Percentiles rank a stretch among this genome's conserved stretches.
Conservation (phyloP, 1,140 invertebrate genomes). For the Triops longicaudatus region DNA sequence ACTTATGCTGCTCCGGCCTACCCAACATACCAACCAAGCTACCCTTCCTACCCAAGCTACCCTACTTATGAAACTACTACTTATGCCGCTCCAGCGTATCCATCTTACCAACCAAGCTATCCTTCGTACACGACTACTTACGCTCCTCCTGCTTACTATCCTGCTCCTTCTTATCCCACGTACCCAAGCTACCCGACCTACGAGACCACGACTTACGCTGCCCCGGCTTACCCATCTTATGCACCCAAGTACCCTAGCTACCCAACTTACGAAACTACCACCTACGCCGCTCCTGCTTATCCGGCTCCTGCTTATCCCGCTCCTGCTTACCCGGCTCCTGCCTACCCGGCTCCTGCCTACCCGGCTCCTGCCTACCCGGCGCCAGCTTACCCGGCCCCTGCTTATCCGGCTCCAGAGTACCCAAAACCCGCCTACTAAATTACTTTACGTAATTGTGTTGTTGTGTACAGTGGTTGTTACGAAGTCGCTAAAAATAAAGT, state of each 20-base stretch:
- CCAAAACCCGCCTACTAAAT: neutral
- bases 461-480: conserved; percentile 12
- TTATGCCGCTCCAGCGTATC: neutral
- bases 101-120: neutral
- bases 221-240: neutral
- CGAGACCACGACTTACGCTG: neutral
- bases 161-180: neutral
- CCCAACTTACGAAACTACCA: neutral
- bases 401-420: neutral
- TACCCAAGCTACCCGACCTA: neutral
- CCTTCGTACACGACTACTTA: neutral
- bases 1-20: neutral
- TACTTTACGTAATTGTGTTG: neutral
- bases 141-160: neutral
- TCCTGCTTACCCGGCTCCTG: neutral
- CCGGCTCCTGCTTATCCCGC: neutral
- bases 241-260: too few species aligned
- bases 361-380: neutral
- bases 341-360: neutral
- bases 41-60: neutral
- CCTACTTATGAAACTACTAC: neutral
- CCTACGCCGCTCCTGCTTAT: neutral
- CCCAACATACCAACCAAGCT: neutral
- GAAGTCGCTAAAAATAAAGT: neutral
- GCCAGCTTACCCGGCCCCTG: neutral